Conservation (phyloP, 2,888 invertebrate genomes). For the Zaprionus obscuricornis region DNA sequence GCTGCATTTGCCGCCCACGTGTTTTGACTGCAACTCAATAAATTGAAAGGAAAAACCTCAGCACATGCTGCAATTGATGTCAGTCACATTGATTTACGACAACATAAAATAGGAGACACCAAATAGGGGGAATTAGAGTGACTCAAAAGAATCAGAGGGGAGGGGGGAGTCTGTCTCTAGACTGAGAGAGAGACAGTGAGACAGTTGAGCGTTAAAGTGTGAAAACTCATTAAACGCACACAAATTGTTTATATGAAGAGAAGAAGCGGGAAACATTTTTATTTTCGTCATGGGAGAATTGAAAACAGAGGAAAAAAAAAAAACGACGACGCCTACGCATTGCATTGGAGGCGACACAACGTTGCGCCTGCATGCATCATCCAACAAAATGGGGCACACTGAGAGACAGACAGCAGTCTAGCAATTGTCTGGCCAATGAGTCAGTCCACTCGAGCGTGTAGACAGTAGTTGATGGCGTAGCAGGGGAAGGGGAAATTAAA, state of each 20-base stretch:
- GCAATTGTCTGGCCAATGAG: constrained; percentile 58
- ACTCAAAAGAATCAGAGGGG: constrained; percentile 20
- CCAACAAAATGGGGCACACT: constrained; percentile 37
- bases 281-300: no score
- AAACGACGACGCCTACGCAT: no score
- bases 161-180: no score
- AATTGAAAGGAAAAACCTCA: constrained; percentile 36
- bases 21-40: constrained; percentile 27
- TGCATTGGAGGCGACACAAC: no score
- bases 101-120: constrained; percentile 56
- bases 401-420: constrained; percentile 28
- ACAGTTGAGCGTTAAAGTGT: constrained; percentile 60
- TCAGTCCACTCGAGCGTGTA: constrained; percentile 13
- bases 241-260: constrained; percentile 62
- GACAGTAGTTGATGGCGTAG: background rate
- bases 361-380: constrained; percentile 24
- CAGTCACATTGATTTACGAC: constrained; percentile 61
- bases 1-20: constrained; percentile 40
- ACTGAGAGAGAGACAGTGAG: constrained; percentile 8
- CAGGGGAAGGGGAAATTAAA: constrained; percentile 9
- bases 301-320: no score
- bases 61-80: constrained; percentile 63
- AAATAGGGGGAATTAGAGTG: constrained; percentile 21
- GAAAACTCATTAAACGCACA: constrained; percentile 71
- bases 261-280: background rate